Percentiles rank a stretch among this genome's conserved stretches.
Evolutionary conservation across 2,888 invertebrate species (phyloP).

Genomic region (Dexiosoma caninum): DNA sequence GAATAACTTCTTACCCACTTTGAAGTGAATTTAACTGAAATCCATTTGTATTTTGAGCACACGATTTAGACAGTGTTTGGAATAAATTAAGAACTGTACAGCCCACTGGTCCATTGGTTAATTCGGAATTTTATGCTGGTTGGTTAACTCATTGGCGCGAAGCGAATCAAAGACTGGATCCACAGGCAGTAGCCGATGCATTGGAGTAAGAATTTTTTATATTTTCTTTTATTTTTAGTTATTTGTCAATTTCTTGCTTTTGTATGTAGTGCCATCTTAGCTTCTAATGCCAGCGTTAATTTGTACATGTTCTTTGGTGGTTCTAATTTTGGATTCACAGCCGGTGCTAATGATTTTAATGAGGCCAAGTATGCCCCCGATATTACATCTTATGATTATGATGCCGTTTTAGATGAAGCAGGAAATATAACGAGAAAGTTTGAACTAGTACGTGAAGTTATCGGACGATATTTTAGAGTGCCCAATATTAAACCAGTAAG

Average conservation of each 20-base stretch:
- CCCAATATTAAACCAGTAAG: constrained; percentile 69
- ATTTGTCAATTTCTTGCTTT: neutral
- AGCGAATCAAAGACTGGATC: constrained; percentile 22
- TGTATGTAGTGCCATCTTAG: constrained; percentile 77
- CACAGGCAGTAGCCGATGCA: constrained; percentile 21
- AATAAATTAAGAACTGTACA: constrained; percentile 13
- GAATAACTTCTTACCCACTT: too few relatives aligned
- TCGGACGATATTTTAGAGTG: constrained; percentile 80
- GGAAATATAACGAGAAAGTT: constrained; percentile 93
- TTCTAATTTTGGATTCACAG: constrained; percentile 87
- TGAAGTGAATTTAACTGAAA: too few relatives aligned
- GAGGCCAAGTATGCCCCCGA: constrained; percentile 80
- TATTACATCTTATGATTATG: constrained; percentile 94
- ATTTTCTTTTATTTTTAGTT: neutral
- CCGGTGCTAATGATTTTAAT: constrained; percentile 78
- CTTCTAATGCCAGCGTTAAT: constrained; percentile 82
- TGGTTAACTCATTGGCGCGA: constrained; percentile 42
- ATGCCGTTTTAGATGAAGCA: constrained; percentile 91
- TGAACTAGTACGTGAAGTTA: constrained; percentile 82
- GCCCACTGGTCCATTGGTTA: constrained; percentile 32
- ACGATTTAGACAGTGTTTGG: neutral
- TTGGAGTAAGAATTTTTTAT: constrained; percentile 10
- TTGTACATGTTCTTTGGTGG: constrained; percentile 96
- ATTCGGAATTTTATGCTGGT: constrained; percentile 34
- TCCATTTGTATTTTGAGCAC: neutral